Evolutionary conservation across 2,113 vertebrate genomes (phyloP).

Genomic region (Sylvicapra grimmia): DNA sequence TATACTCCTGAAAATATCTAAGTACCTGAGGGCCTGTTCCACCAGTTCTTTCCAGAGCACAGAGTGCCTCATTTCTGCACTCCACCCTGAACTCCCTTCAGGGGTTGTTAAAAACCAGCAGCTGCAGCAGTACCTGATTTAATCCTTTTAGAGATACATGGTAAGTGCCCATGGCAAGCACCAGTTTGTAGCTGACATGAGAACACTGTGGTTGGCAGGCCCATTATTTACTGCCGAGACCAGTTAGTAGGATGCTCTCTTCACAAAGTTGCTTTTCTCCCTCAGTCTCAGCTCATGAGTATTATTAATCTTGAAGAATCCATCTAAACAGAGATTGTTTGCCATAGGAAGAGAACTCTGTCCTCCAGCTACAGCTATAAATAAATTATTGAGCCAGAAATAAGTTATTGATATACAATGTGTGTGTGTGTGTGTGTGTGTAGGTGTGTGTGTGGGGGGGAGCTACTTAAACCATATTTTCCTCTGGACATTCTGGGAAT

Average conservation of each 20-base stretch:
- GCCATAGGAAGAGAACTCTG: not conserved
- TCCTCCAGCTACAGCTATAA: not conserved
- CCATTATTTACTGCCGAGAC: not conserved
- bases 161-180: not conserved
- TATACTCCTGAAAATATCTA: not conserved
- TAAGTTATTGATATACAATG: not conserved
- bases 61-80: not conserved
- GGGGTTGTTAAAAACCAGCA: not conserved
- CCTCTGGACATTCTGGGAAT: not conserved
- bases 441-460: not conserved
- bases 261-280: not conserved
- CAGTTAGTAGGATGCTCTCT: too few species aligned
- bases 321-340: not conserved
- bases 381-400: not conserved
- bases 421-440: not conserved
- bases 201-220: not conserved
- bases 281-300: not conserved
- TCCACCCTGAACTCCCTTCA: not conserved
- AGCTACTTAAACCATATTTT: not conserved
- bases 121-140: not conserved
- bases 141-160: not conserved
- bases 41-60: not conserved
- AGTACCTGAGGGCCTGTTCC: not conserved
- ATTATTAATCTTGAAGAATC: not conserved
- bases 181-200: not conserved